These are phyloP conservation scores for Acholoe squamosa DNA, from an alignment of 2,888 invertebrate genomes.

Conservation along the genomic window DNA sequence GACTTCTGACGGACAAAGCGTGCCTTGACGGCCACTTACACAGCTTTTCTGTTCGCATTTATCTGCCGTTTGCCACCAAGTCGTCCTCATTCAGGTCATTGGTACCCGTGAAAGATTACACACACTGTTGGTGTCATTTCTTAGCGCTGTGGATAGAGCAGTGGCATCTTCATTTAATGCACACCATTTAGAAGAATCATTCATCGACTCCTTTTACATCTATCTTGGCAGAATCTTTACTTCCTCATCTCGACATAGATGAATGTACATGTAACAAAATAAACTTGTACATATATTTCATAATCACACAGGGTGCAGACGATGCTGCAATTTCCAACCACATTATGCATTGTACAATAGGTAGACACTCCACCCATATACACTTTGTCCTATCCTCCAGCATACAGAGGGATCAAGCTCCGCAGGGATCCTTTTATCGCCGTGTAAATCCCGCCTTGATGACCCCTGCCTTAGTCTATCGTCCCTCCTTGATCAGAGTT, in stretches of 20 bases:
- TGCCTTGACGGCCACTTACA: slow-evolving; percentile 42
- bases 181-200: too few relatives aligned
- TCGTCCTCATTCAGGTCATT: neutral
- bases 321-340: too few relatives aligned
- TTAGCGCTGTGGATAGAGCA: too few relatives aligned
- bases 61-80: neutral
- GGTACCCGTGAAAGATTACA: neutral
- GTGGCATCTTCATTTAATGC: too few relatives aligned
- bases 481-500: slow-evolving; percentile 8
- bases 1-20: slow-evolving; percentile 45
- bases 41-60: neutral
- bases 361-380: neutral
- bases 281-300: too few relatives aligned
- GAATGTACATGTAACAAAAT: too few relatives aligned
- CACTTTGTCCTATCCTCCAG: neutral
- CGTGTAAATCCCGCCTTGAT: slow-evolving; percentile 45
- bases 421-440: slow-evolving; percentile 34
- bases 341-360: too few relatives aligned
- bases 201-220: too few relatives aligned
- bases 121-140: too few relatives aligned
- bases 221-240: too few relatives aligned
- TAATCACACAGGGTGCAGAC: too few relatives aligned
- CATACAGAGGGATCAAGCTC: neutral
- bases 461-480: neutral
- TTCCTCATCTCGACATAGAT: too few relatives aligned